Evolutionary conservation across 2,888 invertebrate genomes (phyloP).

Genomic region (Dolomedes plantarius): DNA sequence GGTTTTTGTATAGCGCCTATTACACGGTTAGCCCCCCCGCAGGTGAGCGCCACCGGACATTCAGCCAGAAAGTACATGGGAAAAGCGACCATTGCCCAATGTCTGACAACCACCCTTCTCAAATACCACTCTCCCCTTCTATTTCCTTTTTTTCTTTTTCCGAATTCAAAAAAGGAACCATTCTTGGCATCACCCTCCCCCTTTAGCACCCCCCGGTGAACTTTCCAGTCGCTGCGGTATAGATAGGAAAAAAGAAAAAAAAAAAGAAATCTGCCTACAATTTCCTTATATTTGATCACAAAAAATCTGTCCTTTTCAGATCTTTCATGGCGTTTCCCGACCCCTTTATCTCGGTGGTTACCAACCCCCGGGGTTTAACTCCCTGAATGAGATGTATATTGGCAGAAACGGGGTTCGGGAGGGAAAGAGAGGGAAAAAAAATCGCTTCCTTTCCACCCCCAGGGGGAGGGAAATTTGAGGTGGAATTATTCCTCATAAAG

Average conservation of each 20-base stretch:
- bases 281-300: background rate
- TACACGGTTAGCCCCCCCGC: constrained; percentile 28
- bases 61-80: constrained; percentile 23
- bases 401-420: constrained; percentile 20
- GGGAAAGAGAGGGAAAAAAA: too few relatives aligned
- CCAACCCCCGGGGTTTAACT: constrained; percentile 30
- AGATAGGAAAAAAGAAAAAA: background rate
- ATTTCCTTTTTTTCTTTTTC: background rate
- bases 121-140: constrained; percentile 7
- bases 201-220: background rate
- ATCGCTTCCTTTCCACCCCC: constrained; percentile 38
- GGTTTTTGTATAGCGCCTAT: constrained; percentile 15
- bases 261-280: background rate
- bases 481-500: constrained; percentile 59
- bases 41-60: constrained; percentile 46
- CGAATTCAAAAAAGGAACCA: too few relatives aligned
- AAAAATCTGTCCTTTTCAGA: constrained; percentile 4
- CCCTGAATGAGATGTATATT: constrained; percentile 13
- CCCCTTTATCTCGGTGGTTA: constrained; percentile 42
- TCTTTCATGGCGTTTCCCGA: constrained; percentile 28
- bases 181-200: too few relatives aligned
- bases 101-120: constrained; percentile 34
- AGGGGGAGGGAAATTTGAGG: constrained; percentile 11
- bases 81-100: constrained; percentile 45
- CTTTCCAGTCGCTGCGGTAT: background rate